phyloP scores from a whole-genome alignment of 2,113 vertebrate species.

The Anthoscopus minutus region DNA sequence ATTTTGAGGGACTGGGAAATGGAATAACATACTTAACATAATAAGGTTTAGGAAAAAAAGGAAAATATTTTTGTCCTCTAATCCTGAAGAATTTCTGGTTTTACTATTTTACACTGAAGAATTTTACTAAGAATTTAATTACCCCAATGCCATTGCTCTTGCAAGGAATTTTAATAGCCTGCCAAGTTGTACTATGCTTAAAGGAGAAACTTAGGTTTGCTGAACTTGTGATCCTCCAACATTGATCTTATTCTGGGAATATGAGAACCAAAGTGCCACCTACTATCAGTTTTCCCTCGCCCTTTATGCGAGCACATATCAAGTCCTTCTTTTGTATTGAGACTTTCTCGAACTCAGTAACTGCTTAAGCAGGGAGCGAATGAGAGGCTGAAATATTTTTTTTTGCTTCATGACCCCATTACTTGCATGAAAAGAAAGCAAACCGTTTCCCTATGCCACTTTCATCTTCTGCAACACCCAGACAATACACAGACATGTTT shows the following conservation, averaged over 20 bases:
- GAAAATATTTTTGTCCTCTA: not conserved
- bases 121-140: not conserved
- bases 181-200: not conserved
- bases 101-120: not conserved
- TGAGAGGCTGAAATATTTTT: not conserved
- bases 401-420: not conserved
- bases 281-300: not conserved
- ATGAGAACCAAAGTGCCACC: not conserved
- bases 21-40: not conserved
- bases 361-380: not conserved
- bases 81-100: not conserved
- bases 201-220: not conserved
- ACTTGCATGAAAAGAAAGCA: not conserved
- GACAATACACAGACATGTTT: not conserved
- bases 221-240: not conserved
- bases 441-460: not conserved
- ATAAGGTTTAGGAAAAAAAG: not conserved
- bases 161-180: not conserved
- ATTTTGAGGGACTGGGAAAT: not conserved
- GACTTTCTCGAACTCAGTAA: not conserved
- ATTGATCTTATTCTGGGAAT: not conserved
- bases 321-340: not conserved
- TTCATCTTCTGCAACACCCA: not conserved
- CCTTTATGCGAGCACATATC: not conserved
- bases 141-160: not conserved